These are phyloP conservation scores for Hypselothyrea guttata DNA, from an alignment of 2,888 invertebrate species.

Conservation along the genomic window DNA sequence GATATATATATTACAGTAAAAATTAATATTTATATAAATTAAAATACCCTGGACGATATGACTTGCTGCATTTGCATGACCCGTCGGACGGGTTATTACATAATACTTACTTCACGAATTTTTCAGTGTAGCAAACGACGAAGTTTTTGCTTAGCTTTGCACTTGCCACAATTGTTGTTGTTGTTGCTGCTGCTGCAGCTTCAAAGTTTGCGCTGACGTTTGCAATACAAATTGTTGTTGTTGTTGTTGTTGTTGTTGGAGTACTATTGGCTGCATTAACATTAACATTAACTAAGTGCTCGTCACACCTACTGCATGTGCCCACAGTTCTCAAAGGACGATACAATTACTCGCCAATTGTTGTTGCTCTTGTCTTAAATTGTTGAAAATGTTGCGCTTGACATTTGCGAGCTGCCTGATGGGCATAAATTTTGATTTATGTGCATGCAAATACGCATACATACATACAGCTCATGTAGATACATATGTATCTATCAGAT, in stretches of 20 bases:
- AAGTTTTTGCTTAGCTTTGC: conserved; percentile 61
- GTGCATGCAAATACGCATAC: conserved; percentile 16
- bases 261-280: conserved; percentile 58
- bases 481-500: conserved; percentile 38
- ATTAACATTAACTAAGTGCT: conserved; percentile 45
- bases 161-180: conserved; percentile 35
- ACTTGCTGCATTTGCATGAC: too few species aligned
- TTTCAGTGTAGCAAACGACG: too few species aligned
- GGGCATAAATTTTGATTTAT: conserved; percentile 66
- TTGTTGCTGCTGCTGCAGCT: conserved; percentile 20
- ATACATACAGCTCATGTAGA: conserved; percentile 8
- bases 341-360: conserved; percentile 51
- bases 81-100: too few species aligned
- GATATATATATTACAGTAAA: too few species aligned
- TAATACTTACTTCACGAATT: too few species aligned
- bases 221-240: conserved; percentile 32
- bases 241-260: conserved; percentile 25
- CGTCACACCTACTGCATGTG: conserved; percentile 4
- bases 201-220: conserved; percentile 60
- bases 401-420: conserved; percentile 45
- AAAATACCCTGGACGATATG: too few species aligned
- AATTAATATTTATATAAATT: too few species aligned
- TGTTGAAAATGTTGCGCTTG: conserved; percentile 54
- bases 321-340: conserved; percentile 3
- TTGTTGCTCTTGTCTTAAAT: conserved; percentile 40